Evolutionary conservation across 2,888 invertebrate species (phyloP).

Genomic region (Acanthosepion lycidas): DNA sequence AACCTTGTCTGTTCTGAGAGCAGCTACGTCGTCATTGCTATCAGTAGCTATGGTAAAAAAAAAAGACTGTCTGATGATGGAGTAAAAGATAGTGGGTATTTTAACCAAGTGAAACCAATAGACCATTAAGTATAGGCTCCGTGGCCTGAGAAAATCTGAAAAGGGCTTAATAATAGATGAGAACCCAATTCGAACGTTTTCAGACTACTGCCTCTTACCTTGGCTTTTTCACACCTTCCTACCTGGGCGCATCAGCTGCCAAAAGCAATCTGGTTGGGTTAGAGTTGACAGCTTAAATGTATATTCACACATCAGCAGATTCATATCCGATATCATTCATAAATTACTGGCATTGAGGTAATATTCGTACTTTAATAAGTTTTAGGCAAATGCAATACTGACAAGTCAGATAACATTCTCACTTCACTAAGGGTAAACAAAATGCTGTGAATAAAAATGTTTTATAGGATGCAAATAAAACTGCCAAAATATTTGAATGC

Average conservation of each 20-base stretch:
- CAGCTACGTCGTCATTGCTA: background rate
- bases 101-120: background rate
- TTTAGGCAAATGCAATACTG: no score
- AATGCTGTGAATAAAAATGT: no score
- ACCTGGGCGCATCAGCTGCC: background rate
- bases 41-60: background rate
- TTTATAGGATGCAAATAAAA: no score
- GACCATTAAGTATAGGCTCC: background rate
- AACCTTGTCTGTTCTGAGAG: background rate
- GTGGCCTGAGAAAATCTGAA: background rate
- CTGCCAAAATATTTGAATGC: no score
- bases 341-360: no score
- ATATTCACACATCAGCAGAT: background rate
- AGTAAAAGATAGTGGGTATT: background rate
- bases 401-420: no score
- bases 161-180: background rate
- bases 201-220: background rate
- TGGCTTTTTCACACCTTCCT: background rate
- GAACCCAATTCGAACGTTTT: background rate
- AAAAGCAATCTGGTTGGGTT: background rate
- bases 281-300: background rate
- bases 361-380: no score
- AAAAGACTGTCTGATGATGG: background rate
- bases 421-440: no score
- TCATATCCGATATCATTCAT: no score